Evolutionary conservation across 35 echinoderm and acorn worm genomes (phyloP).

Genomic region (Ophioderma brevispina): DNA sequence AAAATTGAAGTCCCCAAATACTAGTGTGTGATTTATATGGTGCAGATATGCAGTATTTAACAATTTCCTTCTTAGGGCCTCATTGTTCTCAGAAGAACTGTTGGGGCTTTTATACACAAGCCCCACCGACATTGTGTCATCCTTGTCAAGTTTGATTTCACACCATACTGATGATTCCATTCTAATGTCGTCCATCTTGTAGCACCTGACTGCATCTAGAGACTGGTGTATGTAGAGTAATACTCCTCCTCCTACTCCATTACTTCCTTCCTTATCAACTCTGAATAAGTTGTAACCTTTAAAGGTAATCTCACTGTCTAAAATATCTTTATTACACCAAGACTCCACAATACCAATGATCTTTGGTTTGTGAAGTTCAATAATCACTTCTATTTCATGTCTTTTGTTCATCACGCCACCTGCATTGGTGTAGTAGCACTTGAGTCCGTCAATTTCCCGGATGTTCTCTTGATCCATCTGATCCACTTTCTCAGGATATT

Average conservation of each 20-base stretch:
- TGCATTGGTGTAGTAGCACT: conserved; percentile 5
- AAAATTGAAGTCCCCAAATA: conserved; percentile 55
- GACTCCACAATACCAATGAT: conserved; percentile 18
- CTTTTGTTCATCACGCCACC: no score
- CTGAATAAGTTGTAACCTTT: conserved; percentile 10
- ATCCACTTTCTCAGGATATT: no score
- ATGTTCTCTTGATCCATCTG: background rate
- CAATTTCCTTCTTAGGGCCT: background rate
- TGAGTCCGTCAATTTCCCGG: background rate
- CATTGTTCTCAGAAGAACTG: background rate
- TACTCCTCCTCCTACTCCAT: background rate
- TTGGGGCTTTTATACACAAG: conserved; percentile 34
- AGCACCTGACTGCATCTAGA: background rate
- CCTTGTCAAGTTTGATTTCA: background rate
- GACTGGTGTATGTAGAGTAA: conserved; percentile 8
- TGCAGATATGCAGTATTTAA: background rate
- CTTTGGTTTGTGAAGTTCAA: background rate
- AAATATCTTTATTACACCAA: background rate
- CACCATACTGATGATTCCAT: conserved; percentile 10
- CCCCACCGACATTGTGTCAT: background rate
- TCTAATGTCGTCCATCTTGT: background rate
- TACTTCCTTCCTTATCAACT: background rate
- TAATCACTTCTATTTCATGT: background rate
- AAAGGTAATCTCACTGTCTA: background rate
- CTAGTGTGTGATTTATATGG: conserved; percentile 3